These are phyloP conservation scores for Papilio glaucus DNA, from an alignment of 1,140 invertebrate genomes.

Conservation along the genomic window DNA sequence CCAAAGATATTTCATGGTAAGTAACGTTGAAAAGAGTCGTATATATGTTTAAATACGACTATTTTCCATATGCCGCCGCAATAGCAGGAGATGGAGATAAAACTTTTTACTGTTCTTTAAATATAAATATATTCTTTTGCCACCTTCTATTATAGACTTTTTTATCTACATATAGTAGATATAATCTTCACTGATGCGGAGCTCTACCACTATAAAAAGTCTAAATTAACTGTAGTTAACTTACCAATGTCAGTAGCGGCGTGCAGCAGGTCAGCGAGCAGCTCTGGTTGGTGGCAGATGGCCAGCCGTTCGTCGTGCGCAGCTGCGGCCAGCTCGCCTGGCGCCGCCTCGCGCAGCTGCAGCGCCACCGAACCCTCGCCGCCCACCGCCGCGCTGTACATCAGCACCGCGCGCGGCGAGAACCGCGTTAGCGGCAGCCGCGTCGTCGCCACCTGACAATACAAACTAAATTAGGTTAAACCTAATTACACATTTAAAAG, in stretches of 20 bases:
- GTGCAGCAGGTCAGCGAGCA: conserved; percentile 76
- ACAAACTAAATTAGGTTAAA: neutral
- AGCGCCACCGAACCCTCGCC: conserved; percentile 83
- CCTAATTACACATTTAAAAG: neutral
- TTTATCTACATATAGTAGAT: too few species aligned
- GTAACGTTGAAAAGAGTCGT: too few species aligned
- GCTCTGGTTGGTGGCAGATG: conserved; percentile 84
- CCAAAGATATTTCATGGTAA: too few species aligned
- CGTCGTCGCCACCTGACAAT: conserved; percentile 63
- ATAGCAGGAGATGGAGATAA: too few species aligned
- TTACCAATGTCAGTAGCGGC: conserved; percentile 71
- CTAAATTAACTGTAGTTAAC: too few species aligned
- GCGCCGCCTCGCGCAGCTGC: conserved; percentile 83
- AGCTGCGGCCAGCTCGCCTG: conserved; percentile 68
- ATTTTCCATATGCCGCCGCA: too few species aligned
- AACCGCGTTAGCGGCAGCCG: conserved; percentile 84
- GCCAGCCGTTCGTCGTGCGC: conserved; percentile 79
- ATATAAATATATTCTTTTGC: too few species aligned
- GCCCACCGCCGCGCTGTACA: conserved; percentile 85
- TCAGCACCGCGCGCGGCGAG: conserved; percentile 83
- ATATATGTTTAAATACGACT: too few species aligned
- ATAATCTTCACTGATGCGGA: too few species aligned
- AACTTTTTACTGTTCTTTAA: too few species aligned
- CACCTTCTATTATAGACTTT: too few species aligned
- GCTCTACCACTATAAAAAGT: too few species aligned